Percentiles rank a stretch among this genome's conserved stretches.
Conservation (phyloP, 2,113 vertebrate genomes). For the Heterotilapia buettikoferi region DNA sequence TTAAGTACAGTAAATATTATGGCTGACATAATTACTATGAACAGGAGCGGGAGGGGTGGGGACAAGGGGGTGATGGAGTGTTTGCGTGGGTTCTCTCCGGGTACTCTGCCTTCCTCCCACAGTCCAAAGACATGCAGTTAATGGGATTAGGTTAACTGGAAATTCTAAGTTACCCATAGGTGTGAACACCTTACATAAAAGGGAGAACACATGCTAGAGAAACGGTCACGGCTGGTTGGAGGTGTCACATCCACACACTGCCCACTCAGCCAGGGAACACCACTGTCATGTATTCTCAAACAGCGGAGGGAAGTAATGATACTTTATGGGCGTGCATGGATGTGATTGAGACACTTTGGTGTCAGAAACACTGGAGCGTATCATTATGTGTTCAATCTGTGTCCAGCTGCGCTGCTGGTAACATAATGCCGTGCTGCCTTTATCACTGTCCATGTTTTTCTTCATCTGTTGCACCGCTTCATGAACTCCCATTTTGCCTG, state of each 20-base stretch:
- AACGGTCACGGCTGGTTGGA: not conserved
- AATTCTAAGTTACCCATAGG: not conserved
- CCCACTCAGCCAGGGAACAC: constrained; percentile 24
- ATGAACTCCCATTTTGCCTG: not conserved
- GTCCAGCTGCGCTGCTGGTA: not conserved
- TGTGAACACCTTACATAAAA: not conserved
- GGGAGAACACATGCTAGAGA: not conserved
- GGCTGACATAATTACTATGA: not conserved
- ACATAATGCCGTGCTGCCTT: not conserved
- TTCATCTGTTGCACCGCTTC: not conserved
- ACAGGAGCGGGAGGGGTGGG: not conserved
- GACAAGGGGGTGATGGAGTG: not conserved
- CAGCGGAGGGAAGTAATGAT: not conserved
- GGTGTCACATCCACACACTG: constrained; percentile 10
- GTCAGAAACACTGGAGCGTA: constrained; percentile 1
- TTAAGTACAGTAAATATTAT: constrained; percentile 16
- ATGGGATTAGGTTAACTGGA: not conserved
- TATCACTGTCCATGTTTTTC: not conserved
- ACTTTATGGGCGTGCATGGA: not conserved
- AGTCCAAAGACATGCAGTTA: not conserved
- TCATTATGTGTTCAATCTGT: constrained; percentile 21
- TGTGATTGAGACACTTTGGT: constrained; percentile 4
- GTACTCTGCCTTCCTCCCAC: not conserved
- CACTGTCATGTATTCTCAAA: constrained; percentile 3
- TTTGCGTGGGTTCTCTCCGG: not conserved